phyloP scores from a whole-genome alignment of 2,113 vertebrate species.

The Cynoglossus semilaevis region DNA sequence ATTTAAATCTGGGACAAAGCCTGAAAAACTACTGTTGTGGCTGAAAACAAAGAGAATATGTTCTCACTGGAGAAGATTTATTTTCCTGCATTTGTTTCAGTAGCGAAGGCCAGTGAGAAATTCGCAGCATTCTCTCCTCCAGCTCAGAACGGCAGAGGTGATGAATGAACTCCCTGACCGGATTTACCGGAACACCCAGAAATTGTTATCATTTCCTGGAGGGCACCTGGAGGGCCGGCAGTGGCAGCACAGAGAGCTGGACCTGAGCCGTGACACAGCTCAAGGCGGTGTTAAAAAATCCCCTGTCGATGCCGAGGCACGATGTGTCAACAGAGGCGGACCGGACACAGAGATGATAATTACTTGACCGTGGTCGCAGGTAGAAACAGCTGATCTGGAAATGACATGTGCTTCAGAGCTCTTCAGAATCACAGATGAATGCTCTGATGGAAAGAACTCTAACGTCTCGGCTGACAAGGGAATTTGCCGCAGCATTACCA shows the following conservation, averaged over 20 bases:
- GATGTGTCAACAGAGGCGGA: background rate
- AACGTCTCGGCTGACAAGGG: background rate
- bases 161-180: background rate
- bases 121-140: background rate
- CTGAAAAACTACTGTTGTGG: no score
- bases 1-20: no score
- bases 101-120: no score
- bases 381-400: conserved; percentile 1
- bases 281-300: conserved; percentile 1
- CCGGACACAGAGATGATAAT: background rate
- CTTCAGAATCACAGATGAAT: background rate
- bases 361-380: background rate
- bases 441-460: background rate
- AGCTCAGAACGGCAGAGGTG: background rate
- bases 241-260: conserved; percentile 1
- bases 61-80: no score
- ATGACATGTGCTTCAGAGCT: no score
- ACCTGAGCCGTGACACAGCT: conserved; percentile 1
- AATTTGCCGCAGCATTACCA: background rate
- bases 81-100: no score
- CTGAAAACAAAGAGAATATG: no score
- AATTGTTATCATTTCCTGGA: conserved; percentile 6
- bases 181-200: conserved; percentile 6
- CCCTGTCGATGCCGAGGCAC: conserved; percentile 1
- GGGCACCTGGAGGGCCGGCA: conserved; percentile 4